Evolutionary conservation across 1,140 invertebrate species (phyloP), one percentile per base, ranked within the genome.

Genomic region (Orchestia grillus): DNA sequence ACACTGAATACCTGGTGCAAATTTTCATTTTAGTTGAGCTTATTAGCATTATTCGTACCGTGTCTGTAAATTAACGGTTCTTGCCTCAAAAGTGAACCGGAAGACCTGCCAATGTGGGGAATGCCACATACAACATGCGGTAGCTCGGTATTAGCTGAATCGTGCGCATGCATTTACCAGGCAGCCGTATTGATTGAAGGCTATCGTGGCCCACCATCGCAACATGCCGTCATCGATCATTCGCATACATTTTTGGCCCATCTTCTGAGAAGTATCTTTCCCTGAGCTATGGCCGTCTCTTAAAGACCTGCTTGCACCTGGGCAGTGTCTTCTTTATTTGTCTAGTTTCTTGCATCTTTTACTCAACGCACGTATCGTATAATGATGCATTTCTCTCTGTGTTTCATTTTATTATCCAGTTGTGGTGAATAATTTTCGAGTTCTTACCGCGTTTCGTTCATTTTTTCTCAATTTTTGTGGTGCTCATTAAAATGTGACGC

Each of bases 201-300:
- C 44, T 94, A 94, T 94, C 92, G 41, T 42, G 4, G 28, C 44
- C 44, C 44, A 44, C 44, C 92, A 94, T 94, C 92, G 44, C 44
- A 94, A 44, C 92, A 47, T 42, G 44, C 23, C 44, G 45, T 94
- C 92, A 94, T 94, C 92, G 92, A 94, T 94, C 44, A 45, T 47
- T n/a, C 40, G 19, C 92, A 47, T 77, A 94, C 92, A 94, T 94
- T 94, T 94, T 94, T 47, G 92, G 44, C 36, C 42, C 1, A 40
- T 40, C 43, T 94, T 44, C 90, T 43, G 4, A 23, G 62, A 77
- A 77, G 11, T 77, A 19, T 36, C 28, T 3, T 23, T 77, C 28
- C 28, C 62, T 28, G 36, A 77, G 62, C 62, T 77, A 36, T 77
- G 11, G 62, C 28, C 36, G 62, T 77, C 62, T 23, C 36, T 3